A percentile compares a stretch with the other conserved stretches of the same genome.
Conservation (phyloP, 2,888 invertebrate species). For the Drosophila subsilvestris region DNA sequence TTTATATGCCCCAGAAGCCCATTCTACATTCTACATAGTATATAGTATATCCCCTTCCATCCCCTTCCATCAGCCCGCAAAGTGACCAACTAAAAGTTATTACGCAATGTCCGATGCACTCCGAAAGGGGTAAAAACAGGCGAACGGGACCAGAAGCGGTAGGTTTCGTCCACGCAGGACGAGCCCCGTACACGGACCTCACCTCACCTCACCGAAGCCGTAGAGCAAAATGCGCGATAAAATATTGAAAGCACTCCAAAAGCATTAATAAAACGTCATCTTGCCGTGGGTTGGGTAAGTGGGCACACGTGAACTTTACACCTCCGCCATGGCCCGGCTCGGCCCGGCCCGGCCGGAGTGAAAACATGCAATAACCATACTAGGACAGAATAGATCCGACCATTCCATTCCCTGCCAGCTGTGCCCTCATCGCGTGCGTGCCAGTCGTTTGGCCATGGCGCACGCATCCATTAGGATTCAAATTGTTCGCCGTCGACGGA, state of each 20-base stretch:
- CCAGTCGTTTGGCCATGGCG: slow-evolving; percentile 69
- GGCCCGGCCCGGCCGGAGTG: slow-evolving; percentile 22
- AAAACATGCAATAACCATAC: too few species aligned
- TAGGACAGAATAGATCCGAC: background rate
- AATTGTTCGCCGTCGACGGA: slow-evolving; percentile 64
- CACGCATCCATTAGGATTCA: slow-evolving; percentile 80
- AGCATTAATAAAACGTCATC: slow-evolving; percentile 72
- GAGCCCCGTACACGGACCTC: slow-evolving; percentile 9
- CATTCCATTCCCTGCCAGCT: slow-evolving; percentile 39
- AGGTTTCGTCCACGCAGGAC: slow-evolving; percentile 52
- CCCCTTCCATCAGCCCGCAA: slow-evolving; percentile 11
- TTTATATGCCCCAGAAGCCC: slow-evolving; percentile 26
- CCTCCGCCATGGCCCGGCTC: slow-evolving; percentile 70
- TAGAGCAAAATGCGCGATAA: slow-evolving; percentile 69
- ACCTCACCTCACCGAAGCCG: slow-evolving; percentile 24
- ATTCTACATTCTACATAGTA: background rate
- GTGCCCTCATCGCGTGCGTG: slow-evolving; percentile 72
- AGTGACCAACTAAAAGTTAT: slow-evolving; percentile 72
- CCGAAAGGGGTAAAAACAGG: slow-evolving; percentile 40
- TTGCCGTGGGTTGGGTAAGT: slow-evolving; percentile 62
- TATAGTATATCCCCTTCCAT: background rate
- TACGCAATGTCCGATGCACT: slow-evolving; percentile 69
- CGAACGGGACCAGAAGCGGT: slow-evolving; percentile 55
- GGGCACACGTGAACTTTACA: slow-evolving; percentile 83
- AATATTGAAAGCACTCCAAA: slow-evolving; percentile 78